Base-by-base conservation (phyloP, 2,113 vertebrate genomes). In the Megaceryle maxima region DNA sequence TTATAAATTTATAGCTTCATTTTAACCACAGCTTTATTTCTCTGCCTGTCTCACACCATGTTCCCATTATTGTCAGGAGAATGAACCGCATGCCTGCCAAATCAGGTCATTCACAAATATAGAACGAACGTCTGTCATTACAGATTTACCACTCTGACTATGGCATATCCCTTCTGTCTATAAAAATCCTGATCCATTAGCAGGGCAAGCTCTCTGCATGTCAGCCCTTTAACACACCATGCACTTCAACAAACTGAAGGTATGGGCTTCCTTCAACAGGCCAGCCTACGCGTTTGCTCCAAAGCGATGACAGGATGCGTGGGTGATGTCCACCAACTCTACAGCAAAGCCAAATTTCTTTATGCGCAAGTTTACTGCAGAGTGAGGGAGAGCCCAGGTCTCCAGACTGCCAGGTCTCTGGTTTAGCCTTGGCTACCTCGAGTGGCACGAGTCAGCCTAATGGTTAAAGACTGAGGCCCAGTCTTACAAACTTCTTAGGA, bases 91-190 rank as follows among this genome's bases (percentile, higher is more conserved):
- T 90, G 97, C 97, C 97, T 98, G 98, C 97, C 98, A 98, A 98
- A 98, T 98, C 97, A 98, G 98, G 98, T 97, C 98, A 98, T 97
- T 98, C 97, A 97, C 97, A 98, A 98, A 98, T 97, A 97, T 96
- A 98, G 98, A 98, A 97, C 87, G 35, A 98, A 97, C 97, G 97
- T 98, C 97, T 98, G 97, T 98, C 97, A 98, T 97, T 97, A 94
- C 97, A 98, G 98, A 98, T 98, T 98, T 98, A 97, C 97, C 96
- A 95, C 90, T 79, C 95, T 6, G 62, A 96, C 95, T 97, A 96
- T 80, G 56, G 92, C 96, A 93, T 85, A 95, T 96, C 96, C 96
- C 97, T 98, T 97, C 97, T 98, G 98, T 94, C 98, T 97, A 87
- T 87, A 95, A 94, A 96, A 97, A 94, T 95, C 88, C 95, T 90